Evolutionary conservation across 37 sponge, comb jelly and placozoan species (phyloP), one percentile per base, ranked within the genome.

Genomic region (Aplysina aerophoba): DNA sequence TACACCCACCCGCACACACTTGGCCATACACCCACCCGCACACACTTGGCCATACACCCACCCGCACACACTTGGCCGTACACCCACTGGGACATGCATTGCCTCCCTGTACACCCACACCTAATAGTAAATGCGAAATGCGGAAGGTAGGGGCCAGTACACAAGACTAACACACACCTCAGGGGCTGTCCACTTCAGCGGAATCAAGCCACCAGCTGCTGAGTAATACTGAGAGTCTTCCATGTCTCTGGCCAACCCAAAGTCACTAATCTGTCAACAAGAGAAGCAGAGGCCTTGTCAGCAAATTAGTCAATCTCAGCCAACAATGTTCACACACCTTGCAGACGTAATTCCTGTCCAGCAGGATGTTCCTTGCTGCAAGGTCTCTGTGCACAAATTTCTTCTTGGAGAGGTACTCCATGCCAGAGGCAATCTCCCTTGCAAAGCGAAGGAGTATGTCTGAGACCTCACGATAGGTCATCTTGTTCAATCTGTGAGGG

Each of bases 1-100:
- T 30, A 65, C 66, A 65, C 66, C 22, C 66, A 65, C 66, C 22
- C 66, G 27, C 66, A 65, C 66, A 65, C 66, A 65, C 66, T 30
- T 30, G 27, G 30, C 11, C 71, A 69, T 35, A 69, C 71, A 69
- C 71, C 14, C 33, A 27, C 71, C 14, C 71, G 30, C 71, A 69
- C 71, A 30, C 34, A 69, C 71, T 5, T 35, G 30, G 35, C 14
- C 71, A 69, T 8, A 30, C 6, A 8, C 71, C 14, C 71, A 69
- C 71, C 14, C 71, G 30, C 19, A 27, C 34, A 69, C 71, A 27
- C 71, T 31, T 35, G n/a, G n/a, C 14, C 34, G 33, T 27, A 69
- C 71, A 30, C 71, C 14, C 71, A 27, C 71, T 31, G 35, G 6
- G 1, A 30, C 71, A 69, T 8, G 6, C 71, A 69, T 16, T n/a